phyloP scores from a whole-genome alignment of 2,113 vertebrate species.

The Pogona vitticeps region DNA sequence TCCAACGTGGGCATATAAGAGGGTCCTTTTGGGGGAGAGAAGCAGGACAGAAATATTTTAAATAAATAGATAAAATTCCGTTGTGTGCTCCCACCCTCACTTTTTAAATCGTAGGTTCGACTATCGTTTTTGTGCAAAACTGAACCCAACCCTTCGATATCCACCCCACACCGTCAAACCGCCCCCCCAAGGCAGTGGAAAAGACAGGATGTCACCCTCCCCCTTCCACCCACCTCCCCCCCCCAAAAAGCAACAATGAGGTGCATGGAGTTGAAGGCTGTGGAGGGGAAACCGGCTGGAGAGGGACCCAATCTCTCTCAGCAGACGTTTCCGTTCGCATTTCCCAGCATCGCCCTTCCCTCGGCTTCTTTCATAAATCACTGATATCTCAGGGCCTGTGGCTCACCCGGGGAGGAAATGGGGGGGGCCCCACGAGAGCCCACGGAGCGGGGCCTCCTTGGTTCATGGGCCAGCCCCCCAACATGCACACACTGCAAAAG shows the following conservation, averaged over 20 bases:
- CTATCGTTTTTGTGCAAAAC: too few species aligned
- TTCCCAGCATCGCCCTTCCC: conserved; percentile 66
- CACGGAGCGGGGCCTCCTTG: accelerated
- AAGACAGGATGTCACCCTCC: neutral
- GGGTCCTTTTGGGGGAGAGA: too few species aligned
- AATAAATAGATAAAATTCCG: too few species aligned
- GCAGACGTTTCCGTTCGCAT: conserved; percentile 81
- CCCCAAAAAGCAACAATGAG: neutral
- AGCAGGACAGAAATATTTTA: too few species aligned
- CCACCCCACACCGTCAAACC: too few species aligned
- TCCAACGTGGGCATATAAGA: too few species aligned
- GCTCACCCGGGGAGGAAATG: conserved; percentile 53
- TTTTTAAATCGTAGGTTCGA: too few species aligned
- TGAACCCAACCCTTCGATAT: too few species aligned
- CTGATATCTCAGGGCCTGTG: conserved; percentile 63
- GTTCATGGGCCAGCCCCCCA: neutral
- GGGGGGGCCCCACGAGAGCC: conserved; percentile 26
- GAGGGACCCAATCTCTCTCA: conserved; percentile 79
- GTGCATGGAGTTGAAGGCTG: conserved; percentile 55
- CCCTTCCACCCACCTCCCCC: neutral
- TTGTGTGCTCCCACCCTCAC: too few species aligned
- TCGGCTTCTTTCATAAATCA: conserved; percentile 77
- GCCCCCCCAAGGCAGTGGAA: neutral
- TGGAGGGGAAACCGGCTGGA: conserved; percentile 50
- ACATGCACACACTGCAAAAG: too few species aligned